These are phyloP conservation scores for Achatina immaculata DNA, from an alignment of 1,140 invertebrate genomes.

Conservation along the genomic window DNA sequence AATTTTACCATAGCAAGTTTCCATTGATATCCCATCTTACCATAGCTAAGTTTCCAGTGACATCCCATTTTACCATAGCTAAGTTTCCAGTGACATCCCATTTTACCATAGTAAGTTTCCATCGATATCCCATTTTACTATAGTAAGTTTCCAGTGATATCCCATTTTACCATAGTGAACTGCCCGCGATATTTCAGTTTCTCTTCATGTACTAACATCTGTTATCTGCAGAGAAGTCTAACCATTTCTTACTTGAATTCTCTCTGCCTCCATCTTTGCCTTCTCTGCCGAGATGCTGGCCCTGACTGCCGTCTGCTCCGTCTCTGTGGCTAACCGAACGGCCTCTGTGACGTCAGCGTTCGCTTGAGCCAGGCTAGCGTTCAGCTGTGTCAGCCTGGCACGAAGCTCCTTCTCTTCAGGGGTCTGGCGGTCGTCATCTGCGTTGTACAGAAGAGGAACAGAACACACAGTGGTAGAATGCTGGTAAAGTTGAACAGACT, in stretches of 20 bases:
- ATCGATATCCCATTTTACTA: no score
- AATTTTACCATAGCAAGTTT: no score
- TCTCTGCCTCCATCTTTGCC: constrained; percentile 56
- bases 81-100: no score
- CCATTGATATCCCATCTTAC: no score
- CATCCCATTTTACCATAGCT: no score
- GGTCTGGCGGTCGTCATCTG: constrained; percentile 48
- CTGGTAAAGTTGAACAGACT: background rate
- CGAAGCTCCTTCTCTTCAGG: constrained; percentile 56
- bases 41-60: no score
- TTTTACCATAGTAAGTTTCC: no score
- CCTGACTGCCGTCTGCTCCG: constrained; percentile 52
- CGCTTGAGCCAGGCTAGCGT: constrained; percentile 57
- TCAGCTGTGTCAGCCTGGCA: constrained; percentile 55
- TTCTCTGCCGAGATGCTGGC: constrained; percentile 55
- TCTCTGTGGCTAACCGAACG: constrained; percentile 56
- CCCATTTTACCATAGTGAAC: no score
- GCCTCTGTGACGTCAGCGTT: constrained; percentile 60
- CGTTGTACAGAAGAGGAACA: background rate
- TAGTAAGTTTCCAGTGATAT: no score
- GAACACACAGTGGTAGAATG: background rate
- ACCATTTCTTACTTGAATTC: constrained; percentile 43
- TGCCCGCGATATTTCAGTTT: no score
- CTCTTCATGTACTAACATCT: no score
- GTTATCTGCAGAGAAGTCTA: no score